phyloP scores from a whole-genome alignment of 2,113 vertebrate species.

The Eleginops maclovinus region DNA sequence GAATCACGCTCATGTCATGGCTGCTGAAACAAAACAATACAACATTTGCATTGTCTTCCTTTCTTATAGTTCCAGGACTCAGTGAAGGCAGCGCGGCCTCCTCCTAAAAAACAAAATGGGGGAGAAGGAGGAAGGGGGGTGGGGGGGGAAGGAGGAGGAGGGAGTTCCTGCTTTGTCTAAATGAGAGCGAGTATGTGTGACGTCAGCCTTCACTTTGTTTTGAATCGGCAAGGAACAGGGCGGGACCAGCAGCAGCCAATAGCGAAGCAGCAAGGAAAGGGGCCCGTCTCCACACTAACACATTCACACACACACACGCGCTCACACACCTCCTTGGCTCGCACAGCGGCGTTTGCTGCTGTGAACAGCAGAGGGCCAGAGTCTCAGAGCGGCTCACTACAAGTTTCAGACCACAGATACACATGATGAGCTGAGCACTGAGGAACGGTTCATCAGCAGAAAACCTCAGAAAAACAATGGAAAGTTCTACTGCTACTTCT shows the following conservation, averaged over 20 bases:
- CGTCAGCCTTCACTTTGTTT: conserved; percentile 68
- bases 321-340: conserved; percentile 12
- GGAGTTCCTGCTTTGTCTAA: conserved; percentile 68
- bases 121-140: conserved; percentile 42
- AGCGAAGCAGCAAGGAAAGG: conserved; percentile 44
- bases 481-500: background rate
- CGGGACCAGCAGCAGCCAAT: conserved; percentile 64
- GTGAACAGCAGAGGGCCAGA: conserved; percentile 71
- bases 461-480: background rate
- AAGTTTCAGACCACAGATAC: background rate
- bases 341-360: conserved; percentile 20
- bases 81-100: conserved; percentile 26
- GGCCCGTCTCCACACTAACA: conserved; percentile 56
- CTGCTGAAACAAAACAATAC: background rate
- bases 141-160: background rate
- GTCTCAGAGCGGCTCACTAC: conserved; percentile 16
- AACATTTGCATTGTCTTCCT: background rate
- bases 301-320: conserved; percentile 18
- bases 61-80: background rate
- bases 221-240: conserved; percentile 64
- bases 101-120: conserved; percentile 59
- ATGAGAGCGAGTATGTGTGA: conserved; percentile 40
- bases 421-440: background rate
- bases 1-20: background rate
- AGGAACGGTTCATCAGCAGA: background rate